These are phyloP conservation scores for Ursus arctos DNA, from an alignment of 2,113 vertebrate genomes.

Conservation along the genomic window DNA sequence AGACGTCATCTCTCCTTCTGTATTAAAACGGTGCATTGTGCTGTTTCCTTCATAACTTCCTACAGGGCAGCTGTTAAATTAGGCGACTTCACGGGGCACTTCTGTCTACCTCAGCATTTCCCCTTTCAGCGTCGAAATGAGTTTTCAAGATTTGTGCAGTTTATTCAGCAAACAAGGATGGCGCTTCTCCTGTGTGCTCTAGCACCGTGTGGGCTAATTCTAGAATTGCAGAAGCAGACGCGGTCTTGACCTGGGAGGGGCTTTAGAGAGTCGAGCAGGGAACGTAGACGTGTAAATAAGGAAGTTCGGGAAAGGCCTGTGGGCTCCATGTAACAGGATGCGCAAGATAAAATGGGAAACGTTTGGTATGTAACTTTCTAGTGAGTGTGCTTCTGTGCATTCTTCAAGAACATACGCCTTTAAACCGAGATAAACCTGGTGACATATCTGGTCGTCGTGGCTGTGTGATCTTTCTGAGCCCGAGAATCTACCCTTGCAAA, in stretches of 20 bases:
- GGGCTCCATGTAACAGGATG: not conserved
- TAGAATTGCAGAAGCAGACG: constrained; percentile 35
- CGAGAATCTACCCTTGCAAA: constrained; percentile 30
- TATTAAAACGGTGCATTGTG: constrained; percentile 70
- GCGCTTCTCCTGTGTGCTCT: not conserved
- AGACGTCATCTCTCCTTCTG: constrained; percentile 17
- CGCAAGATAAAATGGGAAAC: not conserved
- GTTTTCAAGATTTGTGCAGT: constrained; percentile 64
- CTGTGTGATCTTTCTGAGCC: not conserved
- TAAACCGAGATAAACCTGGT: not conserved
- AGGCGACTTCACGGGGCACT: constrained; percentile 75
- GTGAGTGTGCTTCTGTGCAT: not conserved
- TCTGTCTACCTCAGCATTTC: constrained; percentile 76
- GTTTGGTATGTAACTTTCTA: not conserved
- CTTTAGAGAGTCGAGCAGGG: constrained; percentile 30
- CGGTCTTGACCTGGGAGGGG: constrained; percentile 44
- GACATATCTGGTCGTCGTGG: not conserved
- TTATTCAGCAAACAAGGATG: constrained; percentile 67
- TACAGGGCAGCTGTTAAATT: constrained; percentile 80
- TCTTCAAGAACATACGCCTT: constrained; percentile 21
- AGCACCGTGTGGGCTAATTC: constrained; percentile 65
- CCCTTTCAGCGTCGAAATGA: constrained; percentile 61
- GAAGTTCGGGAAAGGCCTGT: not conserved
- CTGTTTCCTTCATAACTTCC: constrained; percentile 76
- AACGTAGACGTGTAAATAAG: constrained; percentile 32